These are phyloP conservation scores for Microdon myrmicae DNA, from an alignment of 2,888 invertebrate genomes.

Conservation along the genomic window DNA sequence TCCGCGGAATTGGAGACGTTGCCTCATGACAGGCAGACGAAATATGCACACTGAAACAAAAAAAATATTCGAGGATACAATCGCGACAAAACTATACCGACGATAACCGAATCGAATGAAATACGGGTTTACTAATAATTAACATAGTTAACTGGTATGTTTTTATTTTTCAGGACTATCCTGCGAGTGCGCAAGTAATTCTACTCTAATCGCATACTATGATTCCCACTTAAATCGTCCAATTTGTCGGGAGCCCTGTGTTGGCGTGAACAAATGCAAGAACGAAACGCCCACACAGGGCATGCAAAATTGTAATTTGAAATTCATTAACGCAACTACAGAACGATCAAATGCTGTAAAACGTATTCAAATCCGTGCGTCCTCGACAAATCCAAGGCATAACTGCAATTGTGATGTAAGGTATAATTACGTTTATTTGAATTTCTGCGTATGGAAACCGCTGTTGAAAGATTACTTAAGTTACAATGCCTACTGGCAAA, in stretches of 20 bases:
- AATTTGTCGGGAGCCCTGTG: slow-evolving; percentile 58
- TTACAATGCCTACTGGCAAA: slow-evolving; percentile 61
- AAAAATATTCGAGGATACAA: too few relatives aligned
- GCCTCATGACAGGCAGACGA: too few relatives aligned
- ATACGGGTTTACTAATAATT: too few relatives aligned
- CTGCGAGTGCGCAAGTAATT: slow-evolving; percentile 66
- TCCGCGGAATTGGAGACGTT: too few relatives aligned
- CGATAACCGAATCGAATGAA: too few relatives aligned
- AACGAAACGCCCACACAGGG: slow-evolving; percentile 17
- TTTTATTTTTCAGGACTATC: slow-evolving; percentile 65
- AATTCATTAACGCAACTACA: slow-evolving; percentile 57
- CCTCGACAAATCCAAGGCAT: slow-evolving; percentile 34
- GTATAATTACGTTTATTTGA: slow-evolving; percentile 61
- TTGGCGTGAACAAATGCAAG: slow-evolving; percentile 14
- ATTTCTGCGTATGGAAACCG: slow-evolving; percentile 61
- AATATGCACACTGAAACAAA: too few relatives aligned
- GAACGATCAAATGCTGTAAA: slow-evolving; percentile 41
- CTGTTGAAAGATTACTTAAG: slow-evolving; percentile 60
- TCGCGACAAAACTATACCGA: too few relatives aligned
- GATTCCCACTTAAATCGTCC: slow-evolving; percentile 59
- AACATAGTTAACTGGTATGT: too few relatives aligned
- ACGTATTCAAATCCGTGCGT: slow-evolving; percentile 45
- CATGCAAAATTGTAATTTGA: slow-evolving; percentile 54
- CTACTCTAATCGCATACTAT: slow-evolving; percentile 55
- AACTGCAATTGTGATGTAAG: slow-evolving; percentile 60